Evolutionary conservation across 2,888 invertebrate species (phyloP).

Genomic region (Proisotoma minuta): DNA sequence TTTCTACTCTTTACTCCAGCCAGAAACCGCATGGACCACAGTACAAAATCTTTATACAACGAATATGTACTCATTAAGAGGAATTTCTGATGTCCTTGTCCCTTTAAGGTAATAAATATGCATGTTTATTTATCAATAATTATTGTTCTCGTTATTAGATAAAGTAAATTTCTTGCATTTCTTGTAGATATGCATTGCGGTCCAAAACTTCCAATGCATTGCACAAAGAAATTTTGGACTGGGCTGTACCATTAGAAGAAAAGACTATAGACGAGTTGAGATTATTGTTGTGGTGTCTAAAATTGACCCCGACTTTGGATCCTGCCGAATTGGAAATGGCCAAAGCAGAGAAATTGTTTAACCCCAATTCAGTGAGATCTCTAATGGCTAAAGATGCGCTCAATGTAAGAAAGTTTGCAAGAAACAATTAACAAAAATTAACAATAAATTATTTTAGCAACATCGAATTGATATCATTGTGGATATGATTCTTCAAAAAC

Average conservation of each 20-base stretch:
- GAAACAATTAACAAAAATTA: background rate
- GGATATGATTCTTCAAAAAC: conserved; percentile 21
- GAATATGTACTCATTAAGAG: background rate
- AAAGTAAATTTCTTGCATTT: conserved; percentile 12
- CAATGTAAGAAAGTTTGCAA: background rate
- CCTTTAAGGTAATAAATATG: conserved; percentile 16
- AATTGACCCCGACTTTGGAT: conserved; percentile 13
- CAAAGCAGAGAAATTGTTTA: background rate
- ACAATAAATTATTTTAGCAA: conserved; percentile 6
- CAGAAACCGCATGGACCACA: background rate
- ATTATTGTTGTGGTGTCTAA: conserved; percentile 22
- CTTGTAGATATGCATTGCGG: conserved; percentile 6
- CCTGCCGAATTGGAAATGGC: conserved; percentile 15
- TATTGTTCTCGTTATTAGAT: conserved; percentile 11
- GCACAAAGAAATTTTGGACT: conserved; percentile 19
- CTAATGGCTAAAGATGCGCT: background rate
- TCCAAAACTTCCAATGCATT: background rate
- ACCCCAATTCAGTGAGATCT: background rate
- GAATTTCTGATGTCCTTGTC: background rate
- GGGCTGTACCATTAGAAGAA: conserved; percentile 19
- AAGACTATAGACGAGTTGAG: conserved; percentile 19
- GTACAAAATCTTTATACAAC: background rate
- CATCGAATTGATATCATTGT: conserved; percentile 16
- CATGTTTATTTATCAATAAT: conserved; percentile 15
- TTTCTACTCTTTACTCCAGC: conserved; percentile 8